Evolutionary conservation across 2,113 vertebrate genomes (phyloP), one percentile per base, ranked within the genome.

Genomic region (Pagrus major): DNA sequence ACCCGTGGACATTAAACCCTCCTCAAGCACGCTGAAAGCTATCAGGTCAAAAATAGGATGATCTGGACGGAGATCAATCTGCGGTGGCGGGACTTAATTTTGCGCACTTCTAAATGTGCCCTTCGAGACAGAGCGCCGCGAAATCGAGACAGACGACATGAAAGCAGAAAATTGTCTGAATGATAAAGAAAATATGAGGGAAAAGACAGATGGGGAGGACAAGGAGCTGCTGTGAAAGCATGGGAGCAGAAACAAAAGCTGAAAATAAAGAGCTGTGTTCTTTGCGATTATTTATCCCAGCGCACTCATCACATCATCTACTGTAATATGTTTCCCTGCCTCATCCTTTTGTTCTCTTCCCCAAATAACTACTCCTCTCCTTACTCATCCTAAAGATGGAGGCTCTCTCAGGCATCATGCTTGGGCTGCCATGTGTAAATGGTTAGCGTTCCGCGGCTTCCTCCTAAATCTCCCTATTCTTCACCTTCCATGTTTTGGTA

Each of bases 141-240:
- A 77, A 82, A 81, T 86, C 78, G 75, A 89, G 77, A 69, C 25
- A 33, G 75, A 75, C 3, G 2, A 71, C 82, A 80, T 76, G 46
- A 84, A 83, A 88, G 74, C 65, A 59, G 47, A 82, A 60, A 79
- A 79, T 76, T 39, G 47, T 16, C 39, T 3, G 44, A 37, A 49
- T 66, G 60, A 78, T 80, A 49, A 76, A 58, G 76, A 81, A 78
- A 86, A 85, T 74, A 74, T 72, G 58, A 49, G 25, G 37, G 16
- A 49, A 25, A 21, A 33, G 21, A 29, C 31, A 27, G 11, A 61
- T 0, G 4, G 6, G 60, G 54, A 58, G 35, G 60, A 86, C 55
- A 72, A 61, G 49, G 37, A 80, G 58, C 23, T 3, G 12, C 49
- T 56, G 68, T 74, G 72, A 29, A 71, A 76, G 72, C 61, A 74